These are phyloP conservation scores for Calliscelio sp. DNA, from an alignment of 2,888 invertebrate genomes.

Conservation along the genomic window DNA sequence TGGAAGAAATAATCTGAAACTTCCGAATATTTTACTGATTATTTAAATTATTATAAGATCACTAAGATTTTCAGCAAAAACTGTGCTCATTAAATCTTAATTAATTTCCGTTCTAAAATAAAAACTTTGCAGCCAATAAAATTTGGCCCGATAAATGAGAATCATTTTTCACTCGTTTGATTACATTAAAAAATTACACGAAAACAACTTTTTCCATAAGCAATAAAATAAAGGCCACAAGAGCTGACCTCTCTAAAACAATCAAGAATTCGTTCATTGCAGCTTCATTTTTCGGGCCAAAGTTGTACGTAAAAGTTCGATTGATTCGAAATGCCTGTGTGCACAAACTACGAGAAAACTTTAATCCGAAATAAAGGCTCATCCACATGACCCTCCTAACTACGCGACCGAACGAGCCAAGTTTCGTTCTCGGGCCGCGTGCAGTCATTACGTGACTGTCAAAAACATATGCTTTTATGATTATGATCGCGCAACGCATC, in stretches of 20 bases:
- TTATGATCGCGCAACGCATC: constrained; percentile 43
- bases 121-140: too few relatives aligned
- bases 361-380: constrained; percentile 37
- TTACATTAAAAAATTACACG: too few relatives aligned
- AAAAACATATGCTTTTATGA: constrained; percentile 61
- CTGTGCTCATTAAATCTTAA: too few relatives aligned
- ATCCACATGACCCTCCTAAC: constrained; percentile 20
- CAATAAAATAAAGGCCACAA: background rate
- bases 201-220: too few relatives aligned
- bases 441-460: constrained; percentile 60
- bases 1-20: too few relatives aligned
- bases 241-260: background rate
- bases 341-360: constrained; percentile 1
- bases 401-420: constrained; percentile 44
- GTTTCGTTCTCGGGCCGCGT: constrained; percentile 33
- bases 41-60: too few relatives aligned
- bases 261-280: constrained; percentile 2
- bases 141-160: too few relatives aligned
- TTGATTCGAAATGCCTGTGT: constrained; percentile 14
- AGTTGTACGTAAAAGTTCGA: background rate
- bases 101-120: too few relatives aligned
- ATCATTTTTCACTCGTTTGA: too few relatives aligned
- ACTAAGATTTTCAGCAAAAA: too few relatives aligned
- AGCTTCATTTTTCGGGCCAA: constrained; percentile 1
- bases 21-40: too few relatives aligned